Evolutionary conservation across 2,888 invertebrate species (phyloP).

Genomic region (Nematopogon swammerdamellus): DNA sequence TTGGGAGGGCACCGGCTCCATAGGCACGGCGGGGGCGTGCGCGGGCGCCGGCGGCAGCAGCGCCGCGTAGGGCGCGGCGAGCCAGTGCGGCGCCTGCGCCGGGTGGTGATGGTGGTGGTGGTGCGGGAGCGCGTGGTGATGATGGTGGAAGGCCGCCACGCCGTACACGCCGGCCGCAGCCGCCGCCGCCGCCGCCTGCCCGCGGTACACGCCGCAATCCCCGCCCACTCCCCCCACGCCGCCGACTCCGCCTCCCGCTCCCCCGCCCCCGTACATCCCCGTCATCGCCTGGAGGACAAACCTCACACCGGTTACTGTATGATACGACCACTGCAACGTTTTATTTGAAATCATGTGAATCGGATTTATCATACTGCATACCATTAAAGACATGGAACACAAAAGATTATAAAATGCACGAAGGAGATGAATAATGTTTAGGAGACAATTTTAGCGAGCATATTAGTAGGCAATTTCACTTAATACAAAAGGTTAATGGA

Average conservation of each 20-base stretch:
- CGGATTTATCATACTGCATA: no score
- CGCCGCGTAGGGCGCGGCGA: constrained; percentile 40
- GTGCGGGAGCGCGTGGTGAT: constrained; percentile 39
- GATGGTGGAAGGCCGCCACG: constrained; percentile 40
- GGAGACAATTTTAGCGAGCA: no score
- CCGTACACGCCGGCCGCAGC: constrained; percentile 33
- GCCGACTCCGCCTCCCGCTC: constrained; percentile 24
- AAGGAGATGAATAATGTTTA: no score
- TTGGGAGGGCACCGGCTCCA: constrained; percentile 50
- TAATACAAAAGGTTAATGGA: no score
- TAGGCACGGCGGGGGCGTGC: constrained; percentile 42
- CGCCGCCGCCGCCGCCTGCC: constrained; percentile 11
- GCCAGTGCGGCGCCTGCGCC: constrained; percentile 31
- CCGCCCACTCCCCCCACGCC: constrained; percentile 20
- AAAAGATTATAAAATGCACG: no score
- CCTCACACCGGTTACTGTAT: no score
- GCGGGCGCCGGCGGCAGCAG: constrained; percentile 39
- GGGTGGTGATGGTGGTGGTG: constrained; percentile 42
- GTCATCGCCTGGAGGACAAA: constrained; percentile 31
- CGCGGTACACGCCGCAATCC: constrained; percentile 43
- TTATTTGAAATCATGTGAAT: no score
- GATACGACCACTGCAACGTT: no score
- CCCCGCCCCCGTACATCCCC: constrained; percentile 40
- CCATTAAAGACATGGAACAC: no score
- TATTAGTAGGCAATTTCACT: no score